Conservation (phyloP, 2,797 vertebrate genomes). For the Simalia tracyae region DNA sequence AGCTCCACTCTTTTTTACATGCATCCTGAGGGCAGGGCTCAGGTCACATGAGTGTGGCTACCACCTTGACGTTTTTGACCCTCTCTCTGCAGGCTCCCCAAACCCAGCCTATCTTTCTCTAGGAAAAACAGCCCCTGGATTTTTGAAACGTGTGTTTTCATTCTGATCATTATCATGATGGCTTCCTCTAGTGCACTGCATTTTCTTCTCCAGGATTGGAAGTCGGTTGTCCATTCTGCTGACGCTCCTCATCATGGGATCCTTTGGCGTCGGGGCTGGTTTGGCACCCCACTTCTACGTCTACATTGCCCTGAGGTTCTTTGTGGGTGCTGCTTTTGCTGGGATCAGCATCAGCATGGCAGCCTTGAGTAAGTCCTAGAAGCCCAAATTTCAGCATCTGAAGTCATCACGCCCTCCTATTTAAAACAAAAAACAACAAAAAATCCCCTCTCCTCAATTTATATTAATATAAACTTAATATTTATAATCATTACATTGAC, state of each 20-base stretch:
- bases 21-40: not conserved
- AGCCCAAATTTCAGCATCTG: not conserved
- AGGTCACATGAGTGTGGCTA: fast-evolving
- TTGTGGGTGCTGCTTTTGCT: slow-evolving; percentile 74
- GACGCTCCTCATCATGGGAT: slow-evolving; percentile 75
- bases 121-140: not conserved
- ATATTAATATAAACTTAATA: too few relatives aligned
- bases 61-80: not conserved
- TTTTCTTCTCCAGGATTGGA: slow-evolving; percentile 78
- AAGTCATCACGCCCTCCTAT: not conserved
- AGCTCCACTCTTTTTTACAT: not conserved
- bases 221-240: slow-evolving; percentile 79
- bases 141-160: not conserved
- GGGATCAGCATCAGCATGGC: slow-evolving; percentile 77
- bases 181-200: not conserved
- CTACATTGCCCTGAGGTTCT: slow-evolving; percentile 81
- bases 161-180: not conserved
- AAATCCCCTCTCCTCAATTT: too few relatives aligned
- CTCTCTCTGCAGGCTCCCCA: not conserved
- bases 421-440: not conserved
- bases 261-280: slow-evolving; percentile 74
- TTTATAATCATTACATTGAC: too few relatives aligned
- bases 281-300: slow-evolving; percentile 84
- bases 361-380: slow-evolving; percentile 75
- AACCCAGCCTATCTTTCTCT: not conserved